Conservation (phyloP, 2,113 vertebrate species). For the Epinephelus cyanopodus region DNA sequence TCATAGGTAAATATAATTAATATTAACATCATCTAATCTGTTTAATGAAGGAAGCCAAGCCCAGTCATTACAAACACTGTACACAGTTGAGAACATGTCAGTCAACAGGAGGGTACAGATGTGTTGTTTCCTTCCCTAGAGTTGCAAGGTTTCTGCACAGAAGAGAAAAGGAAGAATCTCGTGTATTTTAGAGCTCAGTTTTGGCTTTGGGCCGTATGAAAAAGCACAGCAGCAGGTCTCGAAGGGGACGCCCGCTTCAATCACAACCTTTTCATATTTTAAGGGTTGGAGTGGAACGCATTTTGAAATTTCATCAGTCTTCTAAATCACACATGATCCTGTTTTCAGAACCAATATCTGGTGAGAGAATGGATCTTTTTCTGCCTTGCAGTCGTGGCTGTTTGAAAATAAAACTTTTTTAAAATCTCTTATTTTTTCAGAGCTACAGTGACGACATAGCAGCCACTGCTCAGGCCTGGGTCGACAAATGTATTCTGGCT, state of each 20-base stretch:
- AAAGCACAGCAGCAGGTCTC: neutral
- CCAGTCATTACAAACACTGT: neutral
- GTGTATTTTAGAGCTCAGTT: neutral
- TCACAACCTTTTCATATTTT: constrained; percentile 9
- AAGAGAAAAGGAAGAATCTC: neutral
- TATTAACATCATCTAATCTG: neutral
- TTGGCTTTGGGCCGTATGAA: neutral
- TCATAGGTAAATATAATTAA: neutral
- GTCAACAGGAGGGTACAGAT: constrained; percentile 7
- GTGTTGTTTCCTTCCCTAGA: neutral
- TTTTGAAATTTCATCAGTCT: neutral
- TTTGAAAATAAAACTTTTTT: neutral
- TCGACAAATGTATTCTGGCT: constrained; percentile 66
- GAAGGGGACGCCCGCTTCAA: neutral
- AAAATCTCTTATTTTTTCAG: constrained; percentile 43
- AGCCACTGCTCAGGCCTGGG: constrained; percentile 71
- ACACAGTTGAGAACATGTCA: neutral
- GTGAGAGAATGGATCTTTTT: neutral
- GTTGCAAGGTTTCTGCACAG: neutral
- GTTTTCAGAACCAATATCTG: constrained; percentile 6
- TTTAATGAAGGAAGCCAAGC: neutral
- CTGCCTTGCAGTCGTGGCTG: neutral
- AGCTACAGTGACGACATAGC: constrained; percentile 67
- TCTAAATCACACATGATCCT: constrained; percentile 1
- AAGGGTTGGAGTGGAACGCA: neutral